These are phyloP conservation scores for Cheirogaleus major DNA, from an alignment of 2,797 vertebrate species.

Conservation along the genomic window DNA sequence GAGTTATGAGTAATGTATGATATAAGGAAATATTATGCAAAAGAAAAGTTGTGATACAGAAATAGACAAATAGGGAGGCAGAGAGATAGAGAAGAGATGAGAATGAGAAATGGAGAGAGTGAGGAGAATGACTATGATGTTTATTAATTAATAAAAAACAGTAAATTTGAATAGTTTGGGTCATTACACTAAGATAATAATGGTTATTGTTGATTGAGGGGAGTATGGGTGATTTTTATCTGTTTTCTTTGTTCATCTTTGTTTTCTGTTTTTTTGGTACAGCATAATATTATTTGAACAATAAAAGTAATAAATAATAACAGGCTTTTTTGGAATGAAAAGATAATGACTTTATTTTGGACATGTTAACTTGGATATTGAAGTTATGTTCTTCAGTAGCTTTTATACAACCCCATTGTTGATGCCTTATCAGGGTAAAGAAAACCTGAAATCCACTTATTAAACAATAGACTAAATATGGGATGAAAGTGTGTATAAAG, in stretches of 20 bases:
- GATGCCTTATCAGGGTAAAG: neutral
- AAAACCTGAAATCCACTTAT: neutral
- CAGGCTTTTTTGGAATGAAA: neutral
- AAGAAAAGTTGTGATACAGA: neutral
- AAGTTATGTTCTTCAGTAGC: neutral
- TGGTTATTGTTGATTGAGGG: neutral
- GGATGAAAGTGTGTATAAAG: neutral
- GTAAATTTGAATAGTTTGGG: neutral
- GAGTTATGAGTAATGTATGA: neutral
- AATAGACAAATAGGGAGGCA: too few species aligned
- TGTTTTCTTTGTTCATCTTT: neutral
- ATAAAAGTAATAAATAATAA: neutral
- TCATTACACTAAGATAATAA: neutral
- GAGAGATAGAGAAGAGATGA: neutral
- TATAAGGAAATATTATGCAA: neutral
- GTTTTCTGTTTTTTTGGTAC: neutral
- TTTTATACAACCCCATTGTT: neutral
- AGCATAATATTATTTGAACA: neutral
- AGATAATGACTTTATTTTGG: neutral
- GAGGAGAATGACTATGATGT: neutral
- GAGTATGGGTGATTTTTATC: neutral
- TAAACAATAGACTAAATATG: neutral
- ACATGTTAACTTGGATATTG: neutral
- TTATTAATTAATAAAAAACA: neutral
- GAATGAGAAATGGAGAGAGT: neutral